Base-by-base conservation (phyloP, 2,888 invertebrate species). In the Phytoseiulus persimilis region DNA sequence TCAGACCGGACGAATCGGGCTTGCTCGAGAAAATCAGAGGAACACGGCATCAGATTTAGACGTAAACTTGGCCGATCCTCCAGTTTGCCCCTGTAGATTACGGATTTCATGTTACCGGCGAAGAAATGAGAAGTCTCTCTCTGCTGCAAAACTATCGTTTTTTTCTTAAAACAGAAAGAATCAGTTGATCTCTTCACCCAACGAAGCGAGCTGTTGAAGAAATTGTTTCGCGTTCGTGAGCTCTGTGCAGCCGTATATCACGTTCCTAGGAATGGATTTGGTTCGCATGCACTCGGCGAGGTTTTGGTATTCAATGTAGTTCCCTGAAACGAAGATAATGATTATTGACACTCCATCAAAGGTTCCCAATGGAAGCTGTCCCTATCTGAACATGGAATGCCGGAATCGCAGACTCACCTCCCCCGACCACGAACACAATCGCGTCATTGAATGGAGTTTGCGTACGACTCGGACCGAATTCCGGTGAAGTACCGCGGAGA, bases 271-370 rank as follows among this genome's bases (percentile, higher is more conserved):
- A 18, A 89, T 23, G 87, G 89, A 65, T 83, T 90, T 91, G 89
- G 95, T 95, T 94, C 96, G 98, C 83, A 96, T 96, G 92, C 98
- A 98, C 93, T 99, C 99, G 90, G 96, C 95, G 90, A 99, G 94
- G 94, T 99, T 99, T 93, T 99, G 99, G 93, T 99, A 99, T 93
- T 99, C 99, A 92, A 99, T 98, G 92, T 99, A 99, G 94, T 98
- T 99, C 89, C 99, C 87, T 87, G 87, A 0, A 33, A n/a, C 6
- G 23, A 45, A 14, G 18, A 87, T 5, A 65, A 2, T 28, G 46
- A 46, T 14, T 46, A 6, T 46, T 46, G 46, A 11, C 94, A 33
- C 94, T 94, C 89, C 94, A 94, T 45, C 94, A 92, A 31, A 94
- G 92, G 90, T 94, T 94, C 83, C 94, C 93, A 91, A 93, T 92